Percentiles rank a stretch among this genome's conserved stretches.
phyloP scores from a whole-genome alignment of 2,113 vertebrate genomes.

The Oreocharis arfaki region DNA sequence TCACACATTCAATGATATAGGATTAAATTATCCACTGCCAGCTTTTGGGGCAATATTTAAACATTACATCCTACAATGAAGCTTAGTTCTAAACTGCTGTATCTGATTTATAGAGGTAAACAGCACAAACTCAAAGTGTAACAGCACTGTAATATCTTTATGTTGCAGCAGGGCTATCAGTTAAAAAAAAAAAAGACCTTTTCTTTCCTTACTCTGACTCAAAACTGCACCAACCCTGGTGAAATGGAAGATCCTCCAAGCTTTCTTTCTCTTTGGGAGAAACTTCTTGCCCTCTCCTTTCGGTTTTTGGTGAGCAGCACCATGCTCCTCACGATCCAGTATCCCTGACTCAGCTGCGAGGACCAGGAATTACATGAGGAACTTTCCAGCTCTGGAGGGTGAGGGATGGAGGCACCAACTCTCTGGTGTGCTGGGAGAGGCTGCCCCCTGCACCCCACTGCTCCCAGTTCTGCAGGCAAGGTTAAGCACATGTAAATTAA shows the following conservation, averaged over 20 bases:
- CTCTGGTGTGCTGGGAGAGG: not conserved
- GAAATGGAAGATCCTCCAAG: not conserved
- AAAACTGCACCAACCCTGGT: not conserved
- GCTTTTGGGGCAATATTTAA: conserved; percentile 54
- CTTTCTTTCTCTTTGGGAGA: not conserved
- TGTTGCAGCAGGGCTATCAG: not conserved
- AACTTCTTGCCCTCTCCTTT: not conserved
- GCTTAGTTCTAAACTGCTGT: not conserved
- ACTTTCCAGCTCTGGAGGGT: not conserved
- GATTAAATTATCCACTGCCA: conserved; percentile 46
- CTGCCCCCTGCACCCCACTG: conserved; percentile 6
- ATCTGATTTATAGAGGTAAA: conserved; percentile 16
- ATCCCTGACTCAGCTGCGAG: not conserved
- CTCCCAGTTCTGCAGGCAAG: conserved; percentile 35
- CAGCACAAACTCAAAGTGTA: not conserved
- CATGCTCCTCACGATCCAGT: not conserved
- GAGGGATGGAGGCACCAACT: not conserved
- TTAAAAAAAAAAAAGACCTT: not conserved
- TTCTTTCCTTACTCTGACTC: not conserved
- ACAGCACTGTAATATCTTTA: not conserved
- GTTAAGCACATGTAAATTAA: conserved; percentile 70
- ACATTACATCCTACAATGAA: conserved; percentile 16
- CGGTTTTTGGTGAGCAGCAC: not conserved
- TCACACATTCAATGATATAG: not conserved
- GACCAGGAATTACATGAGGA: not conserved